These are phyloP conservation scores for Tethea ocularis DNA, from an alignment of 2,888 invertebrate species.

Conservation along the genomic window DNA sequence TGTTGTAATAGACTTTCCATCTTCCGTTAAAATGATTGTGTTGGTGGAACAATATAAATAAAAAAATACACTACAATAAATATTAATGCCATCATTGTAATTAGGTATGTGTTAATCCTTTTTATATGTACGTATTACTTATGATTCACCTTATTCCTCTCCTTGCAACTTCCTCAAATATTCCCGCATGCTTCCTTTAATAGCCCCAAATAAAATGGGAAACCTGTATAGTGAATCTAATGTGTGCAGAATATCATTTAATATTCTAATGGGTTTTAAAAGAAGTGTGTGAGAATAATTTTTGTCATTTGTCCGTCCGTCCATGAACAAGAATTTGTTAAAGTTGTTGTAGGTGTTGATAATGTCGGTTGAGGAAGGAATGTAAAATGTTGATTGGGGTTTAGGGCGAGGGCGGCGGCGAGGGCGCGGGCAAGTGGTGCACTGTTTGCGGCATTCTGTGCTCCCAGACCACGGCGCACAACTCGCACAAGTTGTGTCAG, in stretches of 20 bases:
- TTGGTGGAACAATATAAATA: background rate
- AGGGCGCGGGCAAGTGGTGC: slow-evolving; percentile 74
- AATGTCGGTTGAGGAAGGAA: slow-evolving; percentile 49
- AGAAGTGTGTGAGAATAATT: slow-evolving; percentile 76
- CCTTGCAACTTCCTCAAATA: slow-evolving; percentile 27
- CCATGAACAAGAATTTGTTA: slow-evolving; percentile 30
- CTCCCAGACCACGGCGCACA: slow-evolving; percentile 78
- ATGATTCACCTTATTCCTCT: slow-evolving; percentile 18
- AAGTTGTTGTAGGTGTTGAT: slow-evolving; percentile 31
- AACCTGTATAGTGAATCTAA: slow-evolving; percentile 62
- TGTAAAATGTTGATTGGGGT: slow-evolving; percentile 76
- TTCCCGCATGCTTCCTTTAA: slow-evolving; percentile 84
- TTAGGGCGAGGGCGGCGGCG: slow-evolving; percentile 79
- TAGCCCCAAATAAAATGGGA: slow-evolving; percentile 64
- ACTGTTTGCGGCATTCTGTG: slow-evolving; percentile 81
- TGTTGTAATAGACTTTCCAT: background rate
- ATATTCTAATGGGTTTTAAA: slow-evolving; percentile 79
- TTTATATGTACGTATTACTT: slow-evolving; percentile 7
- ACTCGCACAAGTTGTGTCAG: slow-evolving; percentile 82
- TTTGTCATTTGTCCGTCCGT: slow-evolving; percentile 45
- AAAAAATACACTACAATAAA: background rate
- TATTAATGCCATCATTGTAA: background rate
- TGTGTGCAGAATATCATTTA: slow-evolving; percentile 82
- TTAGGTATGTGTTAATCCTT: background rate
- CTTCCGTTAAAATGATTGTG: background rate